Conservation (phyloP, 2,888 invertebrate species). For the Bugulina stolonifera region DNA sequence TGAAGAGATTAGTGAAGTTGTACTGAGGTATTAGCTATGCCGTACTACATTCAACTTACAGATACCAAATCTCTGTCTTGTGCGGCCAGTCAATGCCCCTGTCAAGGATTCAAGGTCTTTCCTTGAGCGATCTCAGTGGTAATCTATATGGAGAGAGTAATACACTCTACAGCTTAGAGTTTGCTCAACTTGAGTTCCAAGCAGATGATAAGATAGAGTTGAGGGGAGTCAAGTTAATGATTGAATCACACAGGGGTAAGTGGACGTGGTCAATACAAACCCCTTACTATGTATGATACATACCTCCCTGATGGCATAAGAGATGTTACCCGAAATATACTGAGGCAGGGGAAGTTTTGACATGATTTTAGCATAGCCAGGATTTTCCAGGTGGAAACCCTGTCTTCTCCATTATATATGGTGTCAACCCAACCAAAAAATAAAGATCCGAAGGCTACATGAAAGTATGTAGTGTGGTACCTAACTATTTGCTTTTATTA, state of each 20-base stretch:
- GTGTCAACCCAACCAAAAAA: too few relatives aligned
- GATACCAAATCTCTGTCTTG: neutral
- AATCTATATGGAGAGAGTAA: neutral
- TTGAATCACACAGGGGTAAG: neutral
- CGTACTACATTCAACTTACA: too few relatives aligned
- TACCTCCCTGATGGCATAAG: neutral
- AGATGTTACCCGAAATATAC: too few relatives aligned
- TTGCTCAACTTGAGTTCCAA: neutral
- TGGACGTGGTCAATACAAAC: neutral
- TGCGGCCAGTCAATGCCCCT: neutral
- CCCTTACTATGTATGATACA: neutral
- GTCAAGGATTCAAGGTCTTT: neutral
- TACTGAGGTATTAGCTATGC: too few relatives aligned
- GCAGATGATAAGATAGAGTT: neutral
- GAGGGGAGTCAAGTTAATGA: neutral
- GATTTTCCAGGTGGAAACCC: too few relatives aligned
- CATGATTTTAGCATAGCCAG: too few relatives aligned
- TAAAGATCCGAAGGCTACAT: too few relatives aligned
- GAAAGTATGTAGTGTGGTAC: too few relatives aligned
- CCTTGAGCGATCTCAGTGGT: neutral
- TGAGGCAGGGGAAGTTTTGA: too few relatives aligned
- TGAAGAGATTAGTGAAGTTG: too few relatives aligned
- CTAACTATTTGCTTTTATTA: too few relatives aligned
- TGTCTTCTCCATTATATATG: too few relatives aligned
- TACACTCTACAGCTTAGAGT: constrained; percentile 7